Evolutionary conservation across 2,113 vertebrate genomes (phyloP).

Genomic region (Verasper variegatus): DNA sequence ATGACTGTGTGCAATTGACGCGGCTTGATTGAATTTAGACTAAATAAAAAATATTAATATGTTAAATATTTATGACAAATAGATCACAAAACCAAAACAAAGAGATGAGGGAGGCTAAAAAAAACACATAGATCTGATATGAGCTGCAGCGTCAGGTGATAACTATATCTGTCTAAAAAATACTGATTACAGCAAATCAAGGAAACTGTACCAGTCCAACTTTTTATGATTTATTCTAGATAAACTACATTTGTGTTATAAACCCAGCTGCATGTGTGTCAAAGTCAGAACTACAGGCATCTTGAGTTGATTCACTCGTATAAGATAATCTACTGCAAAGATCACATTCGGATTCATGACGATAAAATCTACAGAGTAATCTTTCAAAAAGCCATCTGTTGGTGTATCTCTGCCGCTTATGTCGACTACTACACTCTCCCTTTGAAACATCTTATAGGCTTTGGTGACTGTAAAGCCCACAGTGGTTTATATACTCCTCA

Average conservation of each 20-base stretch:
- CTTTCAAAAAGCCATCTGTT: conserved; percentile 26
- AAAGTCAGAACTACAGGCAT: background rate
- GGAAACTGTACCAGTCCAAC: background rate
- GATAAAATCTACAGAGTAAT: conserved; percentile 1
- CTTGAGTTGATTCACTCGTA: no score
- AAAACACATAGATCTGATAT: no score
- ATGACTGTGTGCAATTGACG: no score
- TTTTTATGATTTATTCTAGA: background rate
- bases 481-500: background rate
- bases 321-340: background rate
- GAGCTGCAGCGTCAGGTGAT: no score
- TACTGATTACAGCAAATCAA: background rate
- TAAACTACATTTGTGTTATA: background rate
- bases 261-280: background rate
- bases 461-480: background rate
- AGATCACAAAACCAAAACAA: no score
- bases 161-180: background rate
- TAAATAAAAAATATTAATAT: no score
- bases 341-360: background rate
- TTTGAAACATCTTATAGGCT: conserved; percentile 13
- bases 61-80: no score
- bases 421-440: background rate
- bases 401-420: background rate
- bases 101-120: no score
- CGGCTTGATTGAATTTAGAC: no score